phyloP scores from a whole-genome alignment of 2,113 vertebrate genomes.

The Dipodomys spectabilis region DNA sequence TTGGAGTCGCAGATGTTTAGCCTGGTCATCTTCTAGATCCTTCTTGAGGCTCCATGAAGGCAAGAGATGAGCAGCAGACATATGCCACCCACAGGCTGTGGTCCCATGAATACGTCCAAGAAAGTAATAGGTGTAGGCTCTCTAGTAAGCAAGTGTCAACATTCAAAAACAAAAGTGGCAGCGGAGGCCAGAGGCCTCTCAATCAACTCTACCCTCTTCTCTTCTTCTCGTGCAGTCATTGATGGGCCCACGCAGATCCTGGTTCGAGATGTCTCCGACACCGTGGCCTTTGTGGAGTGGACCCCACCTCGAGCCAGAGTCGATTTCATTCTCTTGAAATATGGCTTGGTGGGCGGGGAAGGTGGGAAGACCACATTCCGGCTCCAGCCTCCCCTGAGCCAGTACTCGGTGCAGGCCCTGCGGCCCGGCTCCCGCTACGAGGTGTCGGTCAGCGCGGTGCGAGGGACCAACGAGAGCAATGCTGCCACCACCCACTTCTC shows the following conservation, averaged over 20 bases:
- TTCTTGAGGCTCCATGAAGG: background rate
- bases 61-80: background rate
- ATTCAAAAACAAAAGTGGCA: background rate
- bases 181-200: background rate
- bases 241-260: conserved; percentile 94
- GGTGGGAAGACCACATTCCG: conserved; percentile 94
- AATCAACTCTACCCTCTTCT: background rate
- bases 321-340: conserved; percentile 94
- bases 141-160: background rate
- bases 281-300: conserved; percentile 98
- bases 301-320: conserved; percentile 93
- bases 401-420: conserved; percentile 97
- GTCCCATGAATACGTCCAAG: background rate
- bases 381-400: conserved; percentile 96
- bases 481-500: conserved; percentile 91
- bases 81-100: background rate
- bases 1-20: background rate
- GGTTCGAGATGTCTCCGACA: conserved; percentile 95
- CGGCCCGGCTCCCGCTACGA: conserved; percentile 93
- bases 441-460: conserved; percentile 91
- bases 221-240: conserved; percentile 88
- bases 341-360: conserved; percentile 91
- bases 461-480: conserved; percentile 92
- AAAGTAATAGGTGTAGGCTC: background rate
- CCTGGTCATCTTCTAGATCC: background rate